Evolutionary conservation across 2,797 vertebrate species (phyloP), one percentile per base, ranked within the genome.

Genomic region (Allobates femoralis): DNA sequence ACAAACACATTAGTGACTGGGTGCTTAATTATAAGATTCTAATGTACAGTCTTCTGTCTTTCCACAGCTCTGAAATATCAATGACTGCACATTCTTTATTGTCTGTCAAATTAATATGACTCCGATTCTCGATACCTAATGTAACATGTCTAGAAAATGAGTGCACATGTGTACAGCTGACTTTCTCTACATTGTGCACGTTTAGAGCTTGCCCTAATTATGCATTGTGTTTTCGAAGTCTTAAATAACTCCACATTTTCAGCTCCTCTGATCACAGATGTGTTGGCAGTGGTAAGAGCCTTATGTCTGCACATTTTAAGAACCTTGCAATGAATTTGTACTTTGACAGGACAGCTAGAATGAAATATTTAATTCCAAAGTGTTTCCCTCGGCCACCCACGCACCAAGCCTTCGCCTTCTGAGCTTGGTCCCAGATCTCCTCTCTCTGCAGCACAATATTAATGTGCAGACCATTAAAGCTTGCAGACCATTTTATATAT

Each of bases 331-430:
- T 73, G 37, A 46, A 73, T 73, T n/a, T n/a, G 41, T 73, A 55
- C 53, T 26, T 78, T 53, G 23, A 32, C 55, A 66, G 46, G 77
- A 58, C 46, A 78, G 80, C 51, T 60, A 67, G 71, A 55, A 53
- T 87, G 30, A 83, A 83, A 75, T 69, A 83, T 79, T 83, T 60
- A 60, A 87, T 83, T 87, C 32, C 69, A 71, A 46, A 71, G 62
- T 79, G 81, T 83, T 87, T 74, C 66, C 83, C 66, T 76, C 53
- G 60, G 79, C 74, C 80, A 34, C 86, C 81, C 81, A 83, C 86
- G 81, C 86, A 83, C 26, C 58, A 18, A 73, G 74, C 81, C 83
- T 83, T 50, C 14, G 74, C 71, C 67, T 82, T 74, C 85, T 71
- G 55, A 69, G 84, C 18, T n/a, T 81, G 51, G 53, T 83, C 81